Evolutionary conservation across 2,113 vertebrate species (phyloP).

Genomic region (Zapus hudsonius): DNA sequence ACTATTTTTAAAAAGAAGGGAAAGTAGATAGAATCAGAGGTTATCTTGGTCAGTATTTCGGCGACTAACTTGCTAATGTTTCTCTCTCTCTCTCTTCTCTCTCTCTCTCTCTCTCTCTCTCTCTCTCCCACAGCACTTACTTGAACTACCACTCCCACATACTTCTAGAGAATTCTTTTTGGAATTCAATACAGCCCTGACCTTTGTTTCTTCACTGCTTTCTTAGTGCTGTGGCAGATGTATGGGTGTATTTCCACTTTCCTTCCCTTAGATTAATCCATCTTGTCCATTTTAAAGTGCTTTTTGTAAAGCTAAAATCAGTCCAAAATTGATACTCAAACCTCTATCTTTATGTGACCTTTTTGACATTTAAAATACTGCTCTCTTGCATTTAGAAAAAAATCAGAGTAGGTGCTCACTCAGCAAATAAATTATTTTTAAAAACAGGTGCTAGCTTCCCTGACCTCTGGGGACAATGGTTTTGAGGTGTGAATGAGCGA

Average conservation of each 20-base stretch:
- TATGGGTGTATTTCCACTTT: not conserved
- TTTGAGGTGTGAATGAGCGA: not conserved
- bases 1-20: not conserved
- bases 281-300: not conserved
- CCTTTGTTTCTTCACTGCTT: not conserved
- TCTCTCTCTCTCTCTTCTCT: too few species aligned
- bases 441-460: not conserved
- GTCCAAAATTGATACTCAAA: not conserved
- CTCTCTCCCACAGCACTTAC: not conserved
- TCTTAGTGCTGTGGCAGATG: not conserved
- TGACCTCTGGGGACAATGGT: not conserved
- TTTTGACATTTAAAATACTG: not conserved
- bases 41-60: not conserved
- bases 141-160: not conserved
- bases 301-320: not conserved
- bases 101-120: too few species aligned
- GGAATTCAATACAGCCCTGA: not conserved
- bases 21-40: not conserved
- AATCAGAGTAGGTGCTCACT: not conserved
- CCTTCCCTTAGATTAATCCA: not conserved
- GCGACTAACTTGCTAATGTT: not conserved
- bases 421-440: conserved; percentile 1
- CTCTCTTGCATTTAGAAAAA: not conserved
- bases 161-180: too few species aligned
- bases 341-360: not conserved